Conservation (phyloP, 2,113 vertebrate genomes). For the Serilophus lunatus region DNA sequence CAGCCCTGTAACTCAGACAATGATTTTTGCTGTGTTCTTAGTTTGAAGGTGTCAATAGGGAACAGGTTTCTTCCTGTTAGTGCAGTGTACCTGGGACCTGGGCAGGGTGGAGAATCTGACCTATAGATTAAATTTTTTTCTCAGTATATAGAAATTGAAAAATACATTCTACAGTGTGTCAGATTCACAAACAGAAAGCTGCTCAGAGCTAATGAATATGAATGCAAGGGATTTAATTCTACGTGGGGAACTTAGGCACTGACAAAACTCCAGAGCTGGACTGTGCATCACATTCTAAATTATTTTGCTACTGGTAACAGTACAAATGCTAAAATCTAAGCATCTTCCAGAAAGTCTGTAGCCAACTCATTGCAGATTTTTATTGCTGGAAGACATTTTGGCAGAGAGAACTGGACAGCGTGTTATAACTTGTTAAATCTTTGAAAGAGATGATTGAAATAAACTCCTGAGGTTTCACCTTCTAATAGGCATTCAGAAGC, state of each 20-base stretch:
- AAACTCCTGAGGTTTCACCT: neutral
- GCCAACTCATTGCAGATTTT: neutral
- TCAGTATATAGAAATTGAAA: neutral
- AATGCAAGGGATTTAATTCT: neutral
- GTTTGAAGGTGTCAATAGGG: neutral
- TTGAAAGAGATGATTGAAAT: neutral
- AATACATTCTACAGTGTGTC: neutral
- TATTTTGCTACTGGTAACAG: neutral
- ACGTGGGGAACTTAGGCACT: neutral
- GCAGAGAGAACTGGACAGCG: neutral
- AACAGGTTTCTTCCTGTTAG: neutral
- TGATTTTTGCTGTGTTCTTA: neutral
- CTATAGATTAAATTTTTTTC: too few species aligned
- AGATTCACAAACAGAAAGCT: neutral
- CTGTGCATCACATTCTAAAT: neutral
- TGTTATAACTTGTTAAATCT: neutral
- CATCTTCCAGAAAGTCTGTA: neutral
- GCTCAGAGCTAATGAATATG: accelerated
- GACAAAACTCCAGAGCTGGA: neutral
- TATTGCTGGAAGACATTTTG: neutral
- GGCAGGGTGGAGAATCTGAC: neutral
- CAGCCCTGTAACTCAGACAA: neutral
- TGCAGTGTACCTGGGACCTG: neutral
- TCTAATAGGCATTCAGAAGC: neutral
- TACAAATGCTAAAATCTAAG: neutral